A percentile compares a stretch with the other conserved stretches of the same genome.
Conservation (phyloP, 1,140 invertebrate species). For the Spodoptera litura region DNA sequence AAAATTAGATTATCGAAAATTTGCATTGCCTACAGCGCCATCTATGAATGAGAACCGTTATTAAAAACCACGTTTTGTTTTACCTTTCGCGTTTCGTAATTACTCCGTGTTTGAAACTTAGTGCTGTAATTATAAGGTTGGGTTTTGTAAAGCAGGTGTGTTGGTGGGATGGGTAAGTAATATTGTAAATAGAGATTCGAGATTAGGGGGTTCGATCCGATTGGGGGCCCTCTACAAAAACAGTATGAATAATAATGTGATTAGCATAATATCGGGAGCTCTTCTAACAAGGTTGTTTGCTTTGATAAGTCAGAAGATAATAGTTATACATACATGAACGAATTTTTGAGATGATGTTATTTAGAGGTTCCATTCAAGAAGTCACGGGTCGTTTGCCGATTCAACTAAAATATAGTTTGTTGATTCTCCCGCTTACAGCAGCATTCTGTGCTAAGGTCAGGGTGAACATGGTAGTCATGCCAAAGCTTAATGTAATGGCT, state of each 20-base stretch:
- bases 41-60: constrained; percentile 72
- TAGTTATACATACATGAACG: constrained; percentile 58
- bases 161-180: constrained; percentile 54
- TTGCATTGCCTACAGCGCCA: constrained; percentile 82
- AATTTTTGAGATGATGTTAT: constrained; percentile 4
- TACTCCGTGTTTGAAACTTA: constrained; percentile 47
- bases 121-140: constrained; percentile 38
- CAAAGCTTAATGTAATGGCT: no score
- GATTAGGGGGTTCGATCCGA: constrained; percentile 75
- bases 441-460: no score
- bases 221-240: constrained; percentile 77
- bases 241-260: constrained; percentile 84
- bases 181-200: constrained; percentile 67
- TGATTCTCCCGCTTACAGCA: no score
- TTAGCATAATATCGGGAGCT: constrained; percentile 80
- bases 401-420: no score
- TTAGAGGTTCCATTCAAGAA: no score
- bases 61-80: constrained; percentile 55
- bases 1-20: constrained; percentile 81
- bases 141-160: constrained; percentile 39
- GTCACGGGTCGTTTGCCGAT: no score
- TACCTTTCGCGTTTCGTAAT: constrained; percentile 33
- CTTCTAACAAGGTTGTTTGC: constrained; percentile 75
- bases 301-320: constrained; percentile 71
- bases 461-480: no score